These are phyloP conservation scores for Holotrichia oblita DNA, from an alignment of 1,140 invertebrate species.

Conservation along the genomic window DNA sequence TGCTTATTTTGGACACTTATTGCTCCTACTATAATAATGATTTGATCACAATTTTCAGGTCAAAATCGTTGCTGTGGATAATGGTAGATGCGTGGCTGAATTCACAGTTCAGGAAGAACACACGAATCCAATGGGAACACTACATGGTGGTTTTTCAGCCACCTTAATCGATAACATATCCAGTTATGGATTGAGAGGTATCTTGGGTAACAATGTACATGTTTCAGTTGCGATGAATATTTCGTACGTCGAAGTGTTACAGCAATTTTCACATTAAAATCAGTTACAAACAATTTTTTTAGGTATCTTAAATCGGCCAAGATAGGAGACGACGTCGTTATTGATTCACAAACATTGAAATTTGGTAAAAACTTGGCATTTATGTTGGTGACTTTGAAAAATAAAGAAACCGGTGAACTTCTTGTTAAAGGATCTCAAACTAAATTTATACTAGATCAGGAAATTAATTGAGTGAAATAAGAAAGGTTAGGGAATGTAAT, in stretches of 20 bases:
- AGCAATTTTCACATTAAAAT: too few species aligned
- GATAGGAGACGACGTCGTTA: neutral
- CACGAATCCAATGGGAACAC: constrained; percentile 75
- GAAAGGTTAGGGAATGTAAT: neutral
- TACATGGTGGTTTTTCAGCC: constrained; percentile 87
- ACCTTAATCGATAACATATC: constrained; percentile 86
- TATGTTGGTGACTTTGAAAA: neutral
- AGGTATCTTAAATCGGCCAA: too few species aligned
- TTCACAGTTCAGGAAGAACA: constrained; percentile 81
- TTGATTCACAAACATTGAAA: neutral
- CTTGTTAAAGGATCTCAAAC: neutral
- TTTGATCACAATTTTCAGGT: constrained; percentile 54
- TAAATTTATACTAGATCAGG: neutral
- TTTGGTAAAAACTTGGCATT: neutral
- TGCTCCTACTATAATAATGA: neutral
- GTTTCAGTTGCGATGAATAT: neutral
- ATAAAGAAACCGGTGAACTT: neutral
- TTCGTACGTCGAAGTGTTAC: too few species aligned
- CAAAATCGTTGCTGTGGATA: constrained; percentile 71
- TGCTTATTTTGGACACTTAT: too few species aligned
- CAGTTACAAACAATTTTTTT: too few species aligned
- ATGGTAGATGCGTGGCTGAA: constrained; percentile 78
- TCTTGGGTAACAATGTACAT: neutral
- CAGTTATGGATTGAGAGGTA: constrained; percentile 73
- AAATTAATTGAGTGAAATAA: neutral